Evolutionary conservation across 2,797 vertebrate genomes (phyloP), one percentile per base, ranked within the genome.

Genomic region (Anisognathus igniventris): DNA sequence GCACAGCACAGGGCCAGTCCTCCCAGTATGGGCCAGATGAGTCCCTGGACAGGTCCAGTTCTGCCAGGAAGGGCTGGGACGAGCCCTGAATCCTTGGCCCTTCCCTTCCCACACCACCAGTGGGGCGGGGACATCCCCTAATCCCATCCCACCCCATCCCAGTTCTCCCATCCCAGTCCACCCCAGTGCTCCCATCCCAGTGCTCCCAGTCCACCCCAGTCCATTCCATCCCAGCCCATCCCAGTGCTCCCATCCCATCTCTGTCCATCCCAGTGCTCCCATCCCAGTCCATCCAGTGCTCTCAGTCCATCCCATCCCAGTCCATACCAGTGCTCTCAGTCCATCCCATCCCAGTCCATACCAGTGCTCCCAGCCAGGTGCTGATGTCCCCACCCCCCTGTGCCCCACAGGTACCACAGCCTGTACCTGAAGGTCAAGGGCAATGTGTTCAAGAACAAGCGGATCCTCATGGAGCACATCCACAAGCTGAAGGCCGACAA

Each of bases 41-140:
- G 23, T 57, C 33, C 24, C 5, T 57, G 24, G 10, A 35, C 33
- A 35, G 56, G 16, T 35, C 24, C 23, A 57, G 56, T 25, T 25
- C 16, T 35, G 3, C 33, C 33, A 18, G 33, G 0, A 35, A 18
- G 33, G 56, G 56, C 56, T 57, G 56, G 16, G 56, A 12, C 4
- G 1, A 25, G 24, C 33, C 33, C 23, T 25, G 56, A 57, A 25
- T 25, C 56, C 33, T 35, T 24, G 23, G n/a, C 54, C n/a, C 22
- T 56, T 31, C 6, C 8, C 20, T n/a, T 54, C n/a, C 54, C n/a
- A 33, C 3, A 7, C n/a, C 0, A 4, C 22, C 54, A 56, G 14
- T 0, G 1, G 54, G 22, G n/a, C 0, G 0, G 14, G 31, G 21
- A 15, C 53, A 56, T 56, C 22, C 22, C n/a, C 2, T 23, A 7